Conservation (phyloP, 2,113 vertebrate species). For the Copsychus sechellarum region DNA sequence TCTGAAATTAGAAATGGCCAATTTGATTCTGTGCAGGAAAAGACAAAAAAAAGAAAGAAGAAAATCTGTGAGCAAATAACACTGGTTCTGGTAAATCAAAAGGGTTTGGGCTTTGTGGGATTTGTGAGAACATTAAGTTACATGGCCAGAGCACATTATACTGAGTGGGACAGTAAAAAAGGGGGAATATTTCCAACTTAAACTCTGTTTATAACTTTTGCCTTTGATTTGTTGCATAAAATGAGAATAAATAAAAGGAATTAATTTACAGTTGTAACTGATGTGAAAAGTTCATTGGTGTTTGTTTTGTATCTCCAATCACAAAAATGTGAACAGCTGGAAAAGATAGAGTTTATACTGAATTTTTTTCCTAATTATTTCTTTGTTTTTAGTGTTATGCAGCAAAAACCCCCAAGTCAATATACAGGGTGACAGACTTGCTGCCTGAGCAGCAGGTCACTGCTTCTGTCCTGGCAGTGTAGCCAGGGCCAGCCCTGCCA, state of each 20-base stretch:
- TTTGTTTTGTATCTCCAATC: neutral
- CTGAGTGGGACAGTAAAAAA: neutral
- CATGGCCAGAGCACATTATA: neutral
- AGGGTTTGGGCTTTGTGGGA: neutral
- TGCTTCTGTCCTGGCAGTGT: neutral
- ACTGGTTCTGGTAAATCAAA: neutral
- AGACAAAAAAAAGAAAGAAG: accelerated
- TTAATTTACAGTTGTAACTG: neutral
- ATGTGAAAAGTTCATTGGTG: neutral
- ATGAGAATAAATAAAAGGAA: neutral
- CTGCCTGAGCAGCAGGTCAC: neutral
- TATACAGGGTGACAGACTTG: neutral
- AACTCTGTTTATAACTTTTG: neutral
- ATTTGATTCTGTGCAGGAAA: neutral
- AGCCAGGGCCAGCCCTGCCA: neutral
- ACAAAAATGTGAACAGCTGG: neutral
- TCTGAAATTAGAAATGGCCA: neutral
- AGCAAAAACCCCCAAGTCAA: accelerated
- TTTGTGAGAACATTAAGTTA: neutral
- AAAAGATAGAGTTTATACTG: neutral
- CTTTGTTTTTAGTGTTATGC: neutral
- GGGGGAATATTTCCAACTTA: neutral
- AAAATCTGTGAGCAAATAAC: neutral
- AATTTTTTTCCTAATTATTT: neutral
- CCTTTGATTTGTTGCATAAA: neutral